Percentiles rank a stretch among this genome's conserved stretches.
phyloP scores from a whole-genome alignment of 2,888 invertebrate species.

The Harpalus rubripes region DNA sequence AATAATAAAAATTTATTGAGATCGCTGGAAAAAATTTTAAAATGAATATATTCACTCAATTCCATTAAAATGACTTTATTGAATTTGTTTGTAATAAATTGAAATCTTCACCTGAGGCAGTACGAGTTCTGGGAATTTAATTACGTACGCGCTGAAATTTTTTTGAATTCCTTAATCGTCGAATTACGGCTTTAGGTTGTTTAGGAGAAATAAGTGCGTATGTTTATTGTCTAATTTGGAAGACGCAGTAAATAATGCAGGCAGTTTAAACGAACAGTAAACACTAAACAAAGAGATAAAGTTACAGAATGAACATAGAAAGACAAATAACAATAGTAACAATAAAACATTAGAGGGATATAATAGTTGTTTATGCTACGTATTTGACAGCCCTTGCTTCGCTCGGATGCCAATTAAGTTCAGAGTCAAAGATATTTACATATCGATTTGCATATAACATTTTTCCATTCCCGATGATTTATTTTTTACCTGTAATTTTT shows the following conservation, averaged over 20 bases:
- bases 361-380: background rate
- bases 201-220: background rate
- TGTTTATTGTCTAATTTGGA: conserved; percentile 3
- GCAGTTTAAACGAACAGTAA: background rate
- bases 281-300: background rate
- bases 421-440: too few relatives aligned
- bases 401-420: too few relatives aligned
- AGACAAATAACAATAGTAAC: background rate
- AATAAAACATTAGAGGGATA: background rate
- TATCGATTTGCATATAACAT: too few relatives aligned
- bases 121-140: background rate
- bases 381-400: background rate
- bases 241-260: conserved; percentile 5
- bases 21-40: background rate
- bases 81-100: background rate
- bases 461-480: too few relatives aligned
- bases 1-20: background rate
- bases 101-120: background rate
- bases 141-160: background rate
- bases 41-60: background rate
- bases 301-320: background rate
- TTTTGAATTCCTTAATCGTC: background rate
- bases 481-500: too few relatives aligned
- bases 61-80: background rate
- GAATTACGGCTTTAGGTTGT: background rate